These are phyloP conservation scores for Eupsilia transversa DNA, from an alignment of 2,888 invertebrate genomes.

Conservation along the genomic window DNA sequence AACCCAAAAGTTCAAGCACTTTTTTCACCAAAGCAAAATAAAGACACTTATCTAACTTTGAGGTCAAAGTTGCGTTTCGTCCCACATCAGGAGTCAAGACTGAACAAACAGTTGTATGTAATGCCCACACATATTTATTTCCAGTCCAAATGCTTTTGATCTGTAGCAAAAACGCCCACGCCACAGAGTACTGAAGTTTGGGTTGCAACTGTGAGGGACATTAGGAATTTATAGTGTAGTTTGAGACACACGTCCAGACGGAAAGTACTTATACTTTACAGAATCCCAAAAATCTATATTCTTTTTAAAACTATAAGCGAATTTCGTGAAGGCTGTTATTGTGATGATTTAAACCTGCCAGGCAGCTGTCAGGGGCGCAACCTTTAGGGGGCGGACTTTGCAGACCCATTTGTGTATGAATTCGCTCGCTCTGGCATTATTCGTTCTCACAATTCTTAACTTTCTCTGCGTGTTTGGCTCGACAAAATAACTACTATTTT, in stretches of 20 bases:
- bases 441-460: not conserved
- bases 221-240: constrained; percentile 22
- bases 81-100: constrained; percentile 20
- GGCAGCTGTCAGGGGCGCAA: not conserved
- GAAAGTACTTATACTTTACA: not conserved
- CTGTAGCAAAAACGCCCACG: constrained; percentile 29
- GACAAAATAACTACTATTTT: no score
- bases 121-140: constrained; percentile 33
- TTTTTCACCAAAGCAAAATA: not conserved
- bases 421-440: not conserved
- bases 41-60: not conserved
- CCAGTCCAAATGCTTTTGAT: constrained; percentile 39
- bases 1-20: not conserved
- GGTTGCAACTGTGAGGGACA: constrained; percentile 18
- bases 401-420: not conserved
- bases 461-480: not conserved
- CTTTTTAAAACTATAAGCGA: not conserved
- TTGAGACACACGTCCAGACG: not conserved
- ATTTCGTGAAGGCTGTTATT: not conserved
- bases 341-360: not conserved
- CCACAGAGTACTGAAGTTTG: constrained; percentile 29
- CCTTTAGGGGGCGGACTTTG: not conserved
- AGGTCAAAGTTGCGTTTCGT: constrained; percentile 8
- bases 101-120: constrained; percentile 29
- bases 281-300: constrained; percentile 1